Evolutionary conservation across 2,113 vertebrate species (phyloP).

Genomic region (Elachura formosa): DNA sequence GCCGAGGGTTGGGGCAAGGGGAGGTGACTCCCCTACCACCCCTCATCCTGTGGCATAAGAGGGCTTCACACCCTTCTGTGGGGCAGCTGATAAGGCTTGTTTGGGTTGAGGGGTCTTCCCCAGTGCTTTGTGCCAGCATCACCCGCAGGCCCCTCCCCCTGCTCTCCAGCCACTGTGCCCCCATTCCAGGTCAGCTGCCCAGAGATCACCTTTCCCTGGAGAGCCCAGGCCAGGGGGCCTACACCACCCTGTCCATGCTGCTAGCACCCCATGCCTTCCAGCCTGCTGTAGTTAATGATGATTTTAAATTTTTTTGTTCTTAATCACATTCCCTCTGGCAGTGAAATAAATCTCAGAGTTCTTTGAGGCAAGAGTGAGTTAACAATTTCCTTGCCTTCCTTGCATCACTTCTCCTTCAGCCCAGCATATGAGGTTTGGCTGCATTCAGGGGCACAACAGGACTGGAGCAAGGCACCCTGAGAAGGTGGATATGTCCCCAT

Average conservation of each 20-base stretch:
- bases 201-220: not conserved
- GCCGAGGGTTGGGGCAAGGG: not conserved
- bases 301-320: not conserved
- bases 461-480: not conserved
- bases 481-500: not conserved
- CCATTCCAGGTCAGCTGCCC: not conserved
- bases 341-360: slow-evolving; percentile 40
- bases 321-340: slow-evolving; percentile 25
- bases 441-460: accelerated
- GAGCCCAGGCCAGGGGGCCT: not conserved
- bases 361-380: not conserved
- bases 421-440: not conserved
- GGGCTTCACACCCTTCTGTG: not conserved
- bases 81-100: not conserved
- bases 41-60: accelerated
- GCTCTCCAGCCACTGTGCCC: accelerated
- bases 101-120: not conserved
- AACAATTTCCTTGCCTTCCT: not conserved
- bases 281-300: slow-evolving; percentile 35
- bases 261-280: not conserved
- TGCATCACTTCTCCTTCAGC: not conserved
- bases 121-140: not conserved
- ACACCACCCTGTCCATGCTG: not conserved
- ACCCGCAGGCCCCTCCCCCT: not conserved
- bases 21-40: not conserved